These are phyloP conservation scores for Hippoglossus stenolepis DNA, from an alignment of 2,113 vertebrate genomes.

Conservation along the genomic window DNA sequence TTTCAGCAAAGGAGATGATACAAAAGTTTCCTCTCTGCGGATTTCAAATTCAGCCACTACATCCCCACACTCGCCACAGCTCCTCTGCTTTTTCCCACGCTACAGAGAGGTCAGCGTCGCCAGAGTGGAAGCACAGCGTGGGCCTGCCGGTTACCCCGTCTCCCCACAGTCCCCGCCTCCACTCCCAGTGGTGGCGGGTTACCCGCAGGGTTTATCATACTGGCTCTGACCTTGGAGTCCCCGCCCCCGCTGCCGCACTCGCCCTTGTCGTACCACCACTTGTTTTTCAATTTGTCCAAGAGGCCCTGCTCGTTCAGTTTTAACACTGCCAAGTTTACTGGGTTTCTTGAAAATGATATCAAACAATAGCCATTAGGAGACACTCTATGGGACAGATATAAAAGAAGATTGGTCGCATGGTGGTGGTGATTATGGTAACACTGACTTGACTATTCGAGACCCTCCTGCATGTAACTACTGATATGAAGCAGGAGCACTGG, in stretches of 20 bases:
- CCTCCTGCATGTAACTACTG: slow-evolving; percentile 64
- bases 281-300: slow-evolving; percentile 99
- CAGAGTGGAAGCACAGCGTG: slow-evolving; percentile 71
- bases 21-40: slow-evolving; percentile 14
- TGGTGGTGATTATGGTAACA: slow-evolving; percentile 75
- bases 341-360: slow-evolving; percentile 95
- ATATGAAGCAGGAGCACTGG: slow-evolving; percentile 67
- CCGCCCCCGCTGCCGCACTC: slow-evolving; percentile 99
- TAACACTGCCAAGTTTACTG: slow-evolving; percentile 99
- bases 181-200: slow-evolving; percentile 86
- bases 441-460: slow-evolving; percentile 44
- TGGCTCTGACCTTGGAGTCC: slow-evolving; percentile 99
- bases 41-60: slow-evolving; percentile 19
- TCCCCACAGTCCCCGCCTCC: slow-evolving; percentile 51
- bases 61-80: neutral
- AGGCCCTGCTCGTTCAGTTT: slow-evolving; percentile 99
- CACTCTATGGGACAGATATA: slow-evolving; percentile 72
- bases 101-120: slow-evolving; percentile 57
- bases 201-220: slow-evolving; percentile 94
- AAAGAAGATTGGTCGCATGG: slow-evolving; percentile 60
- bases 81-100: slow-evolving; percentile 12
- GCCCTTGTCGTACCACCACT: slow-evolving; percentile 99
- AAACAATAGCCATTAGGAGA: slow-evolving; percentile 89
- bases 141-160: slow-evolving; percentile 91
- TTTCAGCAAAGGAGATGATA: slow-evolving; percentile 5